Conservation (phyloP, 1,140 invertebrate species). For the Pseudomyrmex flavicornis region DNA sequence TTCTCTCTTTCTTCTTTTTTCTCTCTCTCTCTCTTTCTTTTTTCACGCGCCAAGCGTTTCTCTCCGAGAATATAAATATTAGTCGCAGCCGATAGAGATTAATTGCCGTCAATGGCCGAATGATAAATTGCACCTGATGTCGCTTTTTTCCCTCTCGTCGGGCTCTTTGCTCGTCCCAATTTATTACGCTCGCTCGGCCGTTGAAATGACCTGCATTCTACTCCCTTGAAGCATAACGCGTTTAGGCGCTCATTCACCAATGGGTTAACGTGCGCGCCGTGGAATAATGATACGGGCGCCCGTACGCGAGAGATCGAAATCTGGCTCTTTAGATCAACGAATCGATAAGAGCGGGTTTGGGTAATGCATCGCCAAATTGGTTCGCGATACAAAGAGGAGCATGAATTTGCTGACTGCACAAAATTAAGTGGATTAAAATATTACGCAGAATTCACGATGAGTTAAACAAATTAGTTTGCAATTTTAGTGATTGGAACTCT, state of each 20-base stretch:
- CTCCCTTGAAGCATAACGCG: slow-evolving; percentile 39
- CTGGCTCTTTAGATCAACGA: slow-evolving; percentile 33
- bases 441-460: slow-evolving; percentile 12
- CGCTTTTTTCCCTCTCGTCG: slow-evolving; percentile 1
- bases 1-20: not conserved
- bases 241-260: slow-evolving; percentile 8
- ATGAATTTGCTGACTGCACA: slow-evolving; percentile 14
- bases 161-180: slow-evolving; percentile 20
- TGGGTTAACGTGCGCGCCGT: slow-evolving; percentile 18
- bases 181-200: slow-evolving; percentile 29
- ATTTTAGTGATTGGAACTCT: slow-evolving; percentile 1
- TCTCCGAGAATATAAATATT: slow-evolving; percentile 59
- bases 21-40: not conserved
- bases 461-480: slow-evolving; percentile 7
- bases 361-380: slow-evolving; percentile 32
- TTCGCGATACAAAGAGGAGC: not conserved
- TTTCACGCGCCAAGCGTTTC: slow-evolving; percentile 24
- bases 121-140: slow-evolving; percentile 46
- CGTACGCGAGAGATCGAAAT: slow-evolving; percentile 30
- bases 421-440: not conserved
- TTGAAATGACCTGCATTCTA: slow-evolving; percentile 17
- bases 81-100: slow-evolving; percentile 58
- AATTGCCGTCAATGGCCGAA: slow-evolving; percentile 55
- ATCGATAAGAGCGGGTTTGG: slow-evolving; percentile 23
- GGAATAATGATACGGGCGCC: slow-evolving; percentile 32